phyloP scores from a whole-genome alignment of 2,113 vertebrate species.

The Callithrix jacchus region DNA sequence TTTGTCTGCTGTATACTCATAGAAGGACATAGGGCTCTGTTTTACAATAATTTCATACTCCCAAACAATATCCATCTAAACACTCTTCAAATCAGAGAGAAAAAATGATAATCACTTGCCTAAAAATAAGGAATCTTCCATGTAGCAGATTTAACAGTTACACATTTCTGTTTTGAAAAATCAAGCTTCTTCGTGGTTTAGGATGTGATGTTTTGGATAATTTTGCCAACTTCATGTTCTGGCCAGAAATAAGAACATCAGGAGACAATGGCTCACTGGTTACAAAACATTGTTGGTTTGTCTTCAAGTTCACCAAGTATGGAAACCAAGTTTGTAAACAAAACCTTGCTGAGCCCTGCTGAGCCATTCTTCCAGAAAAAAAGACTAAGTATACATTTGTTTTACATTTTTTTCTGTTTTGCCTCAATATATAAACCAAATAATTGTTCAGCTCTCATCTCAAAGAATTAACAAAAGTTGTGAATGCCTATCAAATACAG shows the following conservation, averaged over 20 bases:
- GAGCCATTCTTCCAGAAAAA: background rate
- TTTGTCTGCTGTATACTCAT: background rate
- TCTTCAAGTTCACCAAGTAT: background rate
- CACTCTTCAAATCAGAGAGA: background rate
- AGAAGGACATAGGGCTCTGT: background rate
- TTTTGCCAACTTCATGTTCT: constrained; percentile 18
- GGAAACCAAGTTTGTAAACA: background rate
- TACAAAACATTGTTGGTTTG: background rate
- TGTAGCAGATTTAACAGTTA: background rate
- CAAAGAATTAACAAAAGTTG: constrained; percentile 1
- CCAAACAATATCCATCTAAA: background rate
- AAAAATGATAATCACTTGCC: background rate
- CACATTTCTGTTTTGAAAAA: constrained; percentile 3
- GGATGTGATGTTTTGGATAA: background rate
- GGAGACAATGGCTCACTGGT: constrained; percentile 7
- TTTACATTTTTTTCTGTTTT: background rate
- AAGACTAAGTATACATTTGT: background rate
- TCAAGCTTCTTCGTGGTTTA: background rate
- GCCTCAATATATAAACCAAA: constrained; percentile 34
- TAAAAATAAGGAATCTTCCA: background rate
- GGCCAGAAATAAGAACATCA: background rate
- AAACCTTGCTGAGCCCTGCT: background rate
- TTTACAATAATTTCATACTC: background rate
- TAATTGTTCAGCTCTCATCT: background rate
- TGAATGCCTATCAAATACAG: background rate